phyloP scores from a whole-genome alignment of 2,888 invertebrate genomes.

The Parnassius smintheus region DNA sequence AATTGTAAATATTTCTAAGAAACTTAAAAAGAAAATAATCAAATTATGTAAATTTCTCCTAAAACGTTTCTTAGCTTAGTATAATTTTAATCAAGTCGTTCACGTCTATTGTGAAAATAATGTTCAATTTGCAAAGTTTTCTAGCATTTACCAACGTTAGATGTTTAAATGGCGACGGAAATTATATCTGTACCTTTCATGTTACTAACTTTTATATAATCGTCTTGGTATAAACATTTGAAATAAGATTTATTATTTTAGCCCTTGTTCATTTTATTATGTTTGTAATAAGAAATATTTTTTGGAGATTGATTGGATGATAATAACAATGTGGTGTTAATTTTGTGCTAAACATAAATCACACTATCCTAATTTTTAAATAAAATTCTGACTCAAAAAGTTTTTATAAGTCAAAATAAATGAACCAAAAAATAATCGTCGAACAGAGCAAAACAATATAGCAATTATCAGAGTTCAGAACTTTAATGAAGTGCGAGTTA shows the following conservation, averaged over 20 bases:
- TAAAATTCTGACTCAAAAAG: too few species aligned
- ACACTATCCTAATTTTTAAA: too few species aligned
- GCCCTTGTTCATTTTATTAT: too few species aligned
- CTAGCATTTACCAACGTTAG: conserved; percentile 2
- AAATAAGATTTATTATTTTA: too few species aligned
- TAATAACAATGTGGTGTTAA: too few species aligned
- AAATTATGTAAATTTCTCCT: conserved; percentile 4
- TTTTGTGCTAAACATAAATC: too few species aligned
- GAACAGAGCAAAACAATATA: not conserved
- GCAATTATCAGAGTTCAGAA: conserved; percentile 3
- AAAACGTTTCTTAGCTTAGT: conserved; percentile 6
- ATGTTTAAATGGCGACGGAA: not conserved
- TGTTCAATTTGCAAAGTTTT: not conserved
- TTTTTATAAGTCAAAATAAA: too few species aligned
- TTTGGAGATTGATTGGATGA: too few species aligned
- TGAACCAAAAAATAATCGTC: not conserved
- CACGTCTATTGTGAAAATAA: conserved; percentile 9
- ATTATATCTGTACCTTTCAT: not conserved
- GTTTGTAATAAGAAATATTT: too few species aligned
- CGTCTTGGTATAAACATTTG: too few species aligned
- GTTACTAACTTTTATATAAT: not conserved
- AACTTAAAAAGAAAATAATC: conserved; percentile 2
- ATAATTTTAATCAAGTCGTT: conserved; percentile 5
- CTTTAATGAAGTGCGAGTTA: conserved; percentile 38
- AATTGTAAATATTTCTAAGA: not conserved